A percentile compares a stretch with the other conserved stretches of the same genome.
Conservation (phyloP, 2,797 vertebrate species). For the Anguilla pacifica region DNA sequence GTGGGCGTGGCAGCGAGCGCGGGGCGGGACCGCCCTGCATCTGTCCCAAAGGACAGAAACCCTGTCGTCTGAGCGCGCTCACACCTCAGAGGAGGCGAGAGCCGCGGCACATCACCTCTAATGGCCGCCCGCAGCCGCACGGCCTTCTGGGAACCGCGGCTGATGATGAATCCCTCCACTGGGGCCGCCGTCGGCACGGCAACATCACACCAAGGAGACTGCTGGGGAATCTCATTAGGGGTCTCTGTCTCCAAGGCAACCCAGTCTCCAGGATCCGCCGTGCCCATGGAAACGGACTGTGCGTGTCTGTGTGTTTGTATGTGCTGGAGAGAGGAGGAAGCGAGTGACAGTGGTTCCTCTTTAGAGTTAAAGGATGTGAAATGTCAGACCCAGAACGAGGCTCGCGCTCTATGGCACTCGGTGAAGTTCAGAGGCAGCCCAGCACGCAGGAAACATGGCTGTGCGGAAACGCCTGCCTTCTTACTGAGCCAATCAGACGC, state of each 20-base stretch:
- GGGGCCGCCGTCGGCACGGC: not conserved
- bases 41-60: slow-evolving; percentile 32
- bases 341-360: not conserved
- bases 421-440: not conserved
- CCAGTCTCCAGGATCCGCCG: slow-evolving; percentile 57
- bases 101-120: slow-evolving; percentile 34
- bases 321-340: not conserved
- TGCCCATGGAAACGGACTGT: slow-evolving; percentile 67
- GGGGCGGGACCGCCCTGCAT: too few relatives aligned
- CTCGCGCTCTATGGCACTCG: not conserved
- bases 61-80: slow-evolving; percentile 37
- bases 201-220: slow-evolving; percentile 50
- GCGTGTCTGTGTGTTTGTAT: slow-evolving; percentile 27
- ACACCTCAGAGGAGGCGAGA: slow-evolving; percentile 46
- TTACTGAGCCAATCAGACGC: not conserved
- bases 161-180: slow-evolving; percentile 41
- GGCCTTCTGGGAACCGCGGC: slow-evolving; percentile 56
- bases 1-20: slow-evolving; percentile 7
- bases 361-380: not conserved
- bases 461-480: not conserved
- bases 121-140: slow-evolving; percentile 57
- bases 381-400: not conserved
- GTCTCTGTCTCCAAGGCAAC: slow-evolving; percentile 67
- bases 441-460: not conserved
- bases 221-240: slow-evolving; percentile 71